Base-by-base conservation (phyloP, 2,888 invertebrate genomes). In the Drosophila maculinotata region DNA sequence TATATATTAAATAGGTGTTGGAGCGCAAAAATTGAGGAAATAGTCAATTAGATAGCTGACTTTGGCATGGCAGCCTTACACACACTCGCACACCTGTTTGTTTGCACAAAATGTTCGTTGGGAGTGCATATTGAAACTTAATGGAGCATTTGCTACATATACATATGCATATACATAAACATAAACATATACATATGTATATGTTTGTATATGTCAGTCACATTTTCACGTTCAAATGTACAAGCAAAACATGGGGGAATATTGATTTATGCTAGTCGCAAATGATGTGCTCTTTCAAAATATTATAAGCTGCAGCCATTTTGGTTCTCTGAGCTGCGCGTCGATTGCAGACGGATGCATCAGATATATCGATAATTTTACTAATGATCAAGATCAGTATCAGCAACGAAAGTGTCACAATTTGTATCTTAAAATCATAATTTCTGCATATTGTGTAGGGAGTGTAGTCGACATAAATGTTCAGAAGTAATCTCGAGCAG, bases 401-500 rank as follows among this genome's bases (percentile, higher is more conserved):
- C n/a, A 20, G 30, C 9, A 20, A 20, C n/a, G 20, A 9, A 20
- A 12, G 14, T 31, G 53, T 35, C 7, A 28, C 28, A 52, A 17
- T 48, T 42, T 49, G 25, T 25, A 20, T 14, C 10, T 10, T 14
- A 73, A 68, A 58, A 39, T 52, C 42, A 63, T 38, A 56, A 47
- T 52, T 54, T 42, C 39, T 45, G 35, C 31, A 31, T 35, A 20
- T 45, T 52, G 38, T 17, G 12, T 49, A 57, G 49, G 28, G 65
- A 33, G 47, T 26, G 52, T 31, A 36, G 30, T 30, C 30, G 38
- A 39, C 42, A 20, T 35, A 49, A 31, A 54, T 57, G 38, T 53
- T 38, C 52, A 76, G 69, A 79, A 76, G 72, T 79, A 79, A 77
- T 77, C 69, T 64, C 60, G 38, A 57, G 58, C 69, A 72, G 76